A percentile compares a stretch with the other conserved stretches of the same genome.
These are phyloP conservation scores for Antennarius maculatus DNA, from an alignment of 2,797 vertebrate species.

Conservation along the genomic window DNA sequence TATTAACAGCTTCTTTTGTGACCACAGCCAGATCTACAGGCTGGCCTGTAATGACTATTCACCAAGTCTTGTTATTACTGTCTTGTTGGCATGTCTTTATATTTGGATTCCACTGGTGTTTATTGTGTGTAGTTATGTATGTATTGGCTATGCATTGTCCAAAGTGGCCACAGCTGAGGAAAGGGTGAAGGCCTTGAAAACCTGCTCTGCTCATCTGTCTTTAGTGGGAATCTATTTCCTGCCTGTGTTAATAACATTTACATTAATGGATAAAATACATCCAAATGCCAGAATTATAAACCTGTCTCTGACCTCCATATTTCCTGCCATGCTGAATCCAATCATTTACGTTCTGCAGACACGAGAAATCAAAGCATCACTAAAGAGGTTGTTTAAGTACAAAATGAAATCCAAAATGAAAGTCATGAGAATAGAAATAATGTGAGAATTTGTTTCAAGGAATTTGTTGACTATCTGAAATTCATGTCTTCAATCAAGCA, in stretches of 20 bases:
- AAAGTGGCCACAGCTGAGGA: slow-evolving; percentile 54
- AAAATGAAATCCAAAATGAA: too few species aligned
- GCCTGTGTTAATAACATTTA: slow-evolving; percentile 63
- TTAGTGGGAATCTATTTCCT: slow-evolving; percentile 73
- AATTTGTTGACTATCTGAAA: too few species aligned
- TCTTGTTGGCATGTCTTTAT: slow-evolving; percentile 13
- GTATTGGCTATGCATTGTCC: slow-evolving; percentile 52
- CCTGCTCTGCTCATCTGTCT: too few species aligned
- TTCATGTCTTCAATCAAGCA: too few species aligned
- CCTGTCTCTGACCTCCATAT: slow-evolving; percentile 53
- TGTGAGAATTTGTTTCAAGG: too few species aligned
- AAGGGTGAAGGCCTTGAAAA: too few species aligned
- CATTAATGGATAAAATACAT: slow-evolving; percentile 46
- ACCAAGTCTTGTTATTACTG: slow-evolving; percentile 27
- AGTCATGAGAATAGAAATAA: too few species aligned
- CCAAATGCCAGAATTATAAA: slow-evolving; percentile 71
- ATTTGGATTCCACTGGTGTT: slow-evolving; percentile 67
- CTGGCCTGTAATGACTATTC: slow-evolving; percentile 63
- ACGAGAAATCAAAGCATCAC: slow-evolving; percentile 67
- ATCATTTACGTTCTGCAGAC: slow-evolving; percentile 76
- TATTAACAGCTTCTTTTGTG: slow-evolving; percentile 59
- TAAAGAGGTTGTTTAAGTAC: slow-evolving; percentile 47
- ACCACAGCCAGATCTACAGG: slow-evolving; percentile 56
- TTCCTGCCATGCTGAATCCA: slow-evolving; percentile 73
- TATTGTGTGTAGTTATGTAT: slow-evolving; percentile 63